Evolutionary conservation across 2,888 invertebrate genomes (phyloP).

Genomic region (Pasiphila rectangulata): DNA sequence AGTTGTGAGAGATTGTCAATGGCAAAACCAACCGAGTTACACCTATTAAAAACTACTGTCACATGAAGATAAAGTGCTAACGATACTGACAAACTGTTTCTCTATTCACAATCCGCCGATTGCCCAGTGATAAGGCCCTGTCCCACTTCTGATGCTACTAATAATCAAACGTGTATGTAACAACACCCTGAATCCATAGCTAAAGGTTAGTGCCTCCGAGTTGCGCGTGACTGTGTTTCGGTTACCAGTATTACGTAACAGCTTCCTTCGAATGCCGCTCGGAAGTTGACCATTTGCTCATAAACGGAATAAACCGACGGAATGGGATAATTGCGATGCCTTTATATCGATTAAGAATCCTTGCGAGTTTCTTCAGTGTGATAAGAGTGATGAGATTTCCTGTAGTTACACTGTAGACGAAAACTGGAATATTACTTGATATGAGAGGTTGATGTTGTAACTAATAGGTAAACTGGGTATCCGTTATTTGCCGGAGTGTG

Average conservation of each 20-base stretch:
- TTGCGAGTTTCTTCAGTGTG: constrained; percentile 12
- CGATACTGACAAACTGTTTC: too few relatives aligned
- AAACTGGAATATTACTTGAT: background rate
- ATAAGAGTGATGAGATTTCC: constrained; percentile 8
- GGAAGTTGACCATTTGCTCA: constrained; percentile 45
- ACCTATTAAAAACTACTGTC: too few relatives aligned
- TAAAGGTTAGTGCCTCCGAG: constrained; percentile 3
- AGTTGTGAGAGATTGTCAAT: too few relatives aligned
- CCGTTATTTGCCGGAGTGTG: too few relatives aligned
- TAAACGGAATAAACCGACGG: constrained; percentile 26
- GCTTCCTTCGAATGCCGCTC: constrained; percentile 34
- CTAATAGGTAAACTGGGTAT: too few relatives aligned
- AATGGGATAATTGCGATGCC: constrained; percentile 28
- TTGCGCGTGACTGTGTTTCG: constrained; percentile 6
- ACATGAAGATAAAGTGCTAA: too few relatives aligned
- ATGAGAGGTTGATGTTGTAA: too few relatives aligned
- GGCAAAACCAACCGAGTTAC: too few relatives aligned
- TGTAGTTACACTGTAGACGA: background rate
- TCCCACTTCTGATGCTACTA: background rate
- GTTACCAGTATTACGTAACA: constrained; percentile 24
- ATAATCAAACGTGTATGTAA: constrained; percentile 1
- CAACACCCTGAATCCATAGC: background rate
- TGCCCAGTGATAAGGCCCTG: background rate
- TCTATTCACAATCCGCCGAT: too few relatives aligned
- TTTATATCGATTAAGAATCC: constrained; percentile 19